Percentiles rank a stretch among this genome's conserved stretches.
Evolutionary conservation across 2,888 invertebrate species (phyloP).

Genomic region (Pogonocherus hispidulus): DNA sequence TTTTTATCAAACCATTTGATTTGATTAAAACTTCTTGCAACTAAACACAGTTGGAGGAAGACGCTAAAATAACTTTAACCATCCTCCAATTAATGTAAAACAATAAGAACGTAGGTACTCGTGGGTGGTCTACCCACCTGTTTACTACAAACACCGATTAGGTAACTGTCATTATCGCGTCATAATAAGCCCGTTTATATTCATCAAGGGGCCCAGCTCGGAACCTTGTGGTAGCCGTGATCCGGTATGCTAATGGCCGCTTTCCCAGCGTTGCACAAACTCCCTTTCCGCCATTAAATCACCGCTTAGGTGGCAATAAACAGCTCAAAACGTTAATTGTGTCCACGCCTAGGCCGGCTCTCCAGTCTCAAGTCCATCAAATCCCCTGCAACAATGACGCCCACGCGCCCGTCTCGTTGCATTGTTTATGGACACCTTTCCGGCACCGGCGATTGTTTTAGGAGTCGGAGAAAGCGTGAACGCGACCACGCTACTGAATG

Average conservation of each 20-base stretch:
- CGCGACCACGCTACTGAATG: background rate
- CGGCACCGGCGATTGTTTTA: background rate
- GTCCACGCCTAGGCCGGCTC: slow-evolving; percentile 17
- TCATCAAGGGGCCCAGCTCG: background rate
- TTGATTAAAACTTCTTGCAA: too few relatives aligned
- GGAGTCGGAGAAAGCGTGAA: background rate
- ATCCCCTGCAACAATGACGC: slow-evolving; percentile 22
- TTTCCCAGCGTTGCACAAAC: background rate
- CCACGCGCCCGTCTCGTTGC: background rate
- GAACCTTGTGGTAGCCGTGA: background rate
- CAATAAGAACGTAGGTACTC: too few relatives aligned
- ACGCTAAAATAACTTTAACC: too few relatives aligned
- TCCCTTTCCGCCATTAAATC: slow-evolving; percentile 28
- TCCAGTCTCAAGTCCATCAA: slow-evolving; percentile 28
- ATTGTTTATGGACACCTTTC: too few relatives aligned
- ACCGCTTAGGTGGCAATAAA: slow-evolving; percentile 17
- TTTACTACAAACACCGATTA: background rate
- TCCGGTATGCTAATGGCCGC: background rate
- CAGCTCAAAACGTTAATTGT: slow-evolving; percentile 19
- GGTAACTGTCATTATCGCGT: background rate
- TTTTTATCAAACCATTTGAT: too few relatives aligned
- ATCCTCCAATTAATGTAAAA: too few relatives aligned
- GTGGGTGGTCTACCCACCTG: background rate
- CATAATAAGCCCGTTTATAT: background rate
- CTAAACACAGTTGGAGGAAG: too few relatives aligned